Evolutionary conservation across 2,797 vertebrate species (phyloP).

Genomic region (Oryzias dopingdopingensis): DNA sequence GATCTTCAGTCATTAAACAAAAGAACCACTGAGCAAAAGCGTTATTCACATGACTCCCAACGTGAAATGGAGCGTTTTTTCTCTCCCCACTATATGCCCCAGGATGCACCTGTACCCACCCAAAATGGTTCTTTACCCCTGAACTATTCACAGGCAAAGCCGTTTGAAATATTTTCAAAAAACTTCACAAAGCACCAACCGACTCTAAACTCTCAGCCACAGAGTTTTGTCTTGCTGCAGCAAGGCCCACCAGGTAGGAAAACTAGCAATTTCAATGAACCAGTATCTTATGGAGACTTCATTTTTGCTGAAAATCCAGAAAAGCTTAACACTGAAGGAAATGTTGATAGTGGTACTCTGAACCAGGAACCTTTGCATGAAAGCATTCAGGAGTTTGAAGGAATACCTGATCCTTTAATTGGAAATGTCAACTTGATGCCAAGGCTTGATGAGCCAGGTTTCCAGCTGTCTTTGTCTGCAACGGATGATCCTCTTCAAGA

Average conservation of each 20-base stretch:
- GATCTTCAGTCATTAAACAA: background rate
- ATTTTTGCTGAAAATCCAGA: constrained; percentile 1
- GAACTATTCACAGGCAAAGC: background rate
- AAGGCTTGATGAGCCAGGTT: constrained; percentile 1
- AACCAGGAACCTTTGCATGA: constrained; percentile 2
- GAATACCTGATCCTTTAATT: background rate
- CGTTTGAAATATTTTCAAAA: background rate
- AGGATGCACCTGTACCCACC: constrained; percentile 22
- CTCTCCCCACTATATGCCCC: constrained; percentile 27
- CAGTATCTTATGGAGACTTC: background rate
- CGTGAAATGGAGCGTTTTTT: background rate
- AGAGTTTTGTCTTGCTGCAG: constrained; percentile 42
- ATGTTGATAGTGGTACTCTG: background rate
- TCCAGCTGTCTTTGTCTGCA: background rate
- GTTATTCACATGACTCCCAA: constrained; percentile 2
- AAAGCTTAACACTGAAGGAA: background rate
- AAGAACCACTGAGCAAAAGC: background rate
- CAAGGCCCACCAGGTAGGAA: constrained; percentile 43
- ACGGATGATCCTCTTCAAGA: background rate
- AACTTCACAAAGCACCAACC: constrained; percentile 13
- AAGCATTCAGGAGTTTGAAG: background rate
- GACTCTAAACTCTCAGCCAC: background rate
- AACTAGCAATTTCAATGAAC: background rate
- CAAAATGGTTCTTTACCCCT: background rate
- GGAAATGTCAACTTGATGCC: background rate